Evolutionary conservation across 2,888 invertebrate genomes (phyloP).

Genomic region (Lasius fuliginosus): DNA sequence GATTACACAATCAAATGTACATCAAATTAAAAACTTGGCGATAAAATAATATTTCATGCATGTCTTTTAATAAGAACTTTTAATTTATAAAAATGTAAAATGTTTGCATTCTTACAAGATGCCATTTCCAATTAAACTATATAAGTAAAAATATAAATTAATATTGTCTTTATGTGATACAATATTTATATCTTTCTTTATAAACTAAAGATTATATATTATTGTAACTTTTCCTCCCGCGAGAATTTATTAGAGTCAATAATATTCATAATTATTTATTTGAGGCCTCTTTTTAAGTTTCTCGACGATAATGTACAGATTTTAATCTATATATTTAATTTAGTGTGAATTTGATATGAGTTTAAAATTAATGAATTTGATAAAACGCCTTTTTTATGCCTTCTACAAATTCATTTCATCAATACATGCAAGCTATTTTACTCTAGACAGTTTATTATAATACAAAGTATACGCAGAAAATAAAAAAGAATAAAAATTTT

Average conservation of each 20-base stretch:
- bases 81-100: background rate
- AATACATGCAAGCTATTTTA: background rate
- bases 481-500: background rate
- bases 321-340: conserved; percentile 1
- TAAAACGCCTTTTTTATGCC: background rate
- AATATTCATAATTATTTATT: background rate
- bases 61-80: background rate
- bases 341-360: background rate
- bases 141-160: background rate
- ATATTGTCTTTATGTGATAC: background rate
- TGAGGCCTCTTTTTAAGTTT: background rate
- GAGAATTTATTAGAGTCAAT: background rate
- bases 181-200: background rate
- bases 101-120: background rate
- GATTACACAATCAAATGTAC: background rate
- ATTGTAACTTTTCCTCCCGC: background rate
- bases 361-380: background rate
- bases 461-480: background rate
- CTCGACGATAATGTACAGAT: background rate
- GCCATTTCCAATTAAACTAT: background rate
- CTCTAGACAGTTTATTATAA: background rate
- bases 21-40: background rate
- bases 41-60: background rate
- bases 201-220: background rate
- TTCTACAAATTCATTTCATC: conserved; percentile 1